These are phyloP conservation scores for Apteryx owenii DNA, from an alignment of 2,113 vertebrate genomes.

Conservation along the genomic window DNA sequence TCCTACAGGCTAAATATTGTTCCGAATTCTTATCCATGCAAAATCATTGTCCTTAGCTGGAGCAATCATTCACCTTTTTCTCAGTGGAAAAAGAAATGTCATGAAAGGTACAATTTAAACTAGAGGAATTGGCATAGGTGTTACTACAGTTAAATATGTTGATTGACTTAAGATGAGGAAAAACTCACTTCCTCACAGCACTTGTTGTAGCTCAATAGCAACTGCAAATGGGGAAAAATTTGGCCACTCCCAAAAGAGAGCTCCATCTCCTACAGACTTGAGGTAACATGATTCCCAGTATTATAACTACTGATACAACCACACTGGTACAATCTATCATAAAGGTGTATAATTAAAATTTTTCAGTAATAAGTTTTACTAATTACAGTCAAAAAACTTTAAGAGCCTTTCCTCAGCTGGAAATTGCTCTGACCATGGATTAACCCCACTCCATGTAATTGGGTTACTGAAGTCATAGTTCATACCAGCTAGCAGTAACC, in stretches of 20 bases:
- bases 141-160: neutral
- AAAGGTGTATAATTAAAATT: neutral
- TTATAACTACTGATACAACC: neutral
- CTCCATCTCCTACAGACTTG: neutral
- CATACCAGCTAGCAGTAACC: neutral
- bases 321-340: neutral
- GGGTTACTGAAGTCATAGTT: neutral
- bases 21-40: neutral
- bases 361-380: neutral
- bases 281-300: neutral
- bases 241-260: accelerated
- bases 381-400: neutral
- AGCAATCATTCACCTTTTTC: neutral
- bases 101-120: neutral
- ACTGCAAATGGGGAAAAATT: neutral
- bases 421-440: neutral
- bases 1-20: neutral
- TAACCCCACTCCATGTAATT: neutral
- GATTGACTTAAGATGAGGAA: neutral
- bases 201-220: accelerated
- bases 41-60: neutral
- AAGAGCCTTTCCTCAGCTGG: neutral
- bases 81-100: neutral
- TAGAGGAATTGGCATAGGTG: neutral
- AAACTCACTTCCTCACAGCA: neutral